These are phyloP conservation scores for Agonopterix subpropinquella DNA, from an alignment of 2,888 invertebrate species.

Conservation along the genomic window DNA sequence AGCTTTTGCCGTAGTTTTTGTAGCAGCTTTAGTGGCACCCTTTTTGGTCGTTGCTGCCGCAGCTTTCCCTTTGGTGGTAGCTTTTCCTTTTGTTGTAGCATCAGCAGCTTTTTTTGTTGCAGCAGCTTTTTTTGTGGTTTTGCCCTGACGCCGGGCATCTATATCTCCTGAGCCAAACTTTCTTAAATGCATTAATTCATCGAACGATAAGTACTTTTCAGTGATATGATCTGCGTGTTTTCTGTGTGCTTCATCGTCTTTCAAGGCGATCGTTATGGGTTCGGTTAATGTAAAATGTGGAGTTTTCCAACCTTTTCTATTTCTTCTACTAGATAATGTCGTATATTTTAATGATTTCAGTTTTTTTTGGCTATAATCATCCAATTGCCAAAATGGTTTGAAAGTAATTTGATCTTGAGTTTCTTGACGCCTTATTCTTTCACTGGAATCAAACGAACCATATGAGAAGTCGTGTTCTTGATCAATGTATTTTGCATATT, in stretches of 20 bases:
- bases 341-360: slow-evolving; percentile 51
- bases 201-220: slow-evolving; percentile 65
- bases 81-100: slow-evolving; percentile 4
- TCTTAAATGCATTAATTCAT: slow-evolving; percentile 59
- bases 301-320: slow-evolving; percentile 25
- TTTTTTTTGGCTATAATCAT: slow-evolving; percentile 30
- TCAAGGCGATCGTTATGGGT: slow-evolving; percentile 43
- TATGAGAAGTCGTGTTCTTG: slow-evolving; percentile 28
- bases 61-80: not conserved
- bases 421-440: slow-evolving; percentile 37
- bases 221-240: slow-evolving; percentile 27
- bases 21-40: not conserved
- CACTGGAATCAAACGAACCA: slow-evolving; percentile 34
- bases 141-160: slow-evolving; percentile 27
- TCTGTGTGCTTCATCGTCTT: slow-evolving; percentile 17
- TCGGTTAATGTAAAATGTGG: slow-evolving; percentile 31
- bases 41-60: not conserved
- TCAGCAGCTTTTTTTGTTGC: not conserved
- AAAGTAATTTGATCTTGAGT: slow-evolving; percentile 27
- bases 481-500: slow-evolving; percentile 18
- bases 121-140: not conserved
- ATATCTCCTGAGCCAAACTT: slow-evolving; percentile 29
- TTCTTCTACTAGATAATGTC: slow-evolving; percentile 34
- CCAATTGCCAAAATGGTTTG: slow-evolving; percentile 56
- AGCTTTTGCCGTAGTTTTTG: not conserved